Conservation (phyloP, 2,888 invertebrate genomes). For the Syrista parreyssii region DNA sequence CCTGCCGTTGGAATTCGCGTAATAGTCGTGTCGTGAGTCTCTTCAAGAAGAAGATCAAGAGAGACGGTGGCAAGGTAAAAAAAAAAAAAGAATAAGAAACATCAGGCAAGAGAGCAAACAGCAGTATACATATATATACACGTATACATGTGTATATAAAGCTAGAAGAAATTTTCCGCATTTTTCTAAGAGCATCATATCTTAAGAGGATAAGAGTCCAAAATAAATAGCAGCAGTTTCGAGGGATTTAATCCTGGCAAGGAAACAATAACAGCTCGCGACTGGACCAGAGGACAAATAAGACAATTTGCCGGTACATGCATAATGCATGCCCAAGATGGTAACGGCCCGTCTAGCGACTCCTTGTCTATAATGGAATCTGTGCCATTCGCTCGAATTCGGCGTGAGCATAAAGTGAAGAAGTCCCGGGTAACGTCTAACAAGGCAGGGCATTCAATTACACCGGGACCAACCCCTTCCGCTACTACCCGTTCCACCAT, state of each 20-base stretch:
- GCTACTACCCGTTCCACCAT: constrained; percentile 1
- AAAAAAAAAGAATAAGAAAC: neutral
- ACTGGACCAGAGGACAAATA: constrained; percentile 41
- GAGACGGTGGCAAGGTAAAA: neutral
- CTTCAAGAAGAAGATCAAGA: neutral
- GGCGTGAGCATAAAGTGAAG: constrained; percentile 52
- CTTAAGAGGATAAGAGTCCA: neutral
- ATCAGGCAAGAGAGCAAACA: neutral
- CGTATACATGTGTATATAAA: neutral
- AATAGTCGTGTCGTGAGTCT: neutral
- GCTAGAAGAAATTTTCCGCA: neutral
- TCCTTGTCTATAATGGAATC: constrained; percentile 64
- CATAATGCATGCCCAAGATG: constrained; percentile 57
- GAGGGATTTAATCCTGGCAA: neutral
- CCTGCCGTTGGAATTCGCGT: neutral
- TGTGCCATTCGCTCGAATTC: constrained; percentile 56
- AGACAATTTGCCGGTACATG: constrained; percentile 59
- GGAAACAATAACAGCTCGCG: neutral
- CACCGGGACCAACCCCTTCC: constrained; percentile 40
- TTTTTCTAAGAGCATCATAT: neutral
- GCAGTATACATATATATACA: neutral
- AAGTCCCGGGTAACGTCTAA: constrained; percentile 55
- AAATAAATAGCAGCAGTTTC: neutral
- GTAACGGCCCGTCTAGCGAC: constrained; percentile 38
- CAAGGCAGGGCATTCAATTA: constrained; percentile 61